Base-by-base conservation (phyloP, 2,888 invertebrate species). In the Hoplodrina ambigua region DNA sequence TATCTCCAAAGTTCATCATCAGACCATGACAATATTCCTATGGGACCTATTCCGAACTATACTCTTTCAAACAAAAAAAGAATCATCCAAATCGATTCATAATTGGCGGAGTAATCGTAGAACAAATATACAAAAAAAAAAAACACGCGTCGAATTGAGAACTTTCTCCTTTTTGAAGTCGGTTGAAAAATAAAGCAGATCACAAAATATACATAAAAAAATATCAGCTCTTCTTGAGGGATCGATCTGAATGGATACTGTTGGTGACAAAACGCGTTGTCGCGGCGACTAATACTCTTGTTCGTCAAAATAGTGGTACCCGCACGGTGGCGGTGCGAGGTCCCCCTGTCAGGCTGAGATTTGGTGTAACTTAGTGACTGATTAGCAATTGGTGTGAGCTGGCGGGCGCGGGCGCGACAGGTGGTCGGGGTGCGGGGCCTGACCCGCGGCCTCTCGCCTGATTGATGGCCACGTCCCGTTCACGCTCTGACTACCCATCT, bases 301-400 rank as follows among this genome's bases (percentile, higher is more conserved):
- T 94, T 93, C 91, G 92, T 94, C 92, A 94, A 93, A 94, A 94
- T 89, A 91, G 88, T 91, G 93, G 93, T 93, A 93, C 86, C 85
- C 86, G 83, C 87, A 86, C 89, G 83, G 84, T 76, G 85, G 87
- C 89, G 83, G 85, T 76, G 86, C 88, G 86, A 75, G 88, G 88
- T 89, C 88, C 87, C 88, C 89, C 89, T 92, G 92, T 92, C 92
- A 90, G 83, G 87, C 92, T 87, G 94, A 95, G 94, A 95, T 95
- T 95, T 94, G 91, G 92, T 90, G 91, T 91, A 92, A 93, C 93
- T 94, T 94, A 94, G 94, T 95, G 95, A 95, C 95, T 95, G 95
- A 95, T 95, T 95, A 94, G 95, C 94, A 93, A 93, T 93, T 92
- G 92, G 89, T 93, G 91, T 88, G 90, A 90, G 91, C 89, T 91